Percentiles rank a stretch among this genome's conserved stretches.
Conservation (phyloP, 2,113 vertebrate species). For the Odontophorus gujanensis region DNA sequence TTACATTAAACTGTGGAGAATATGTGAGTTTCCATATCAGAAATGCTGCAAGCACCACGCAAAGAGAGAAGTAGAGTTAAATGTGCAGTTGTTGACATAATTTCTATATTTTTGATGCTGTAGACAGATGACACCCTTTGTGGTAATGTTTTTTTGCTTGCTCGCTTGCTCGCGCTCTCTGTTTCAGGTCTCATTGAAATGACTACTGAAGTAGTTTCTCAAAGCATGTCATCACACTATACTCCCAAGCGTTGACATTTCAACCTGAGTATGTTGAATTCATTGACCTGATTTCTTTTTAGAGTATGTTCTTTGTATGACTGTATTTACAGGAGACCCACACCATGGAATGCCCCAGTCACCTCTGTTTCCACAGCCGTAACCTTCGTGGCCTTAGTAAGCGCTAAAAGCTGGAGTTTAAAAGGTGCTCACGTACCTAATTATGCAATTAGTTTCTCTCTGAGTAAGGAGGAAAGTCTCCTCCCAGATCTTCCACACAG, state of each 20-base stretch:
- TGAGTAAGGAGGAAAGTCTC: neutral
- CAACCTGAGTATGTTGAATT: neutral
- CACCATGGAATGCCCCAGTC: neutral
- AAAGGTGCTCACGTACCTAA: neutral
- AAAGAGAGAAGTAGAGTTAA: neutral
- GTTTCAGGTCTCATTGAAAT: conserved; percentile 23
- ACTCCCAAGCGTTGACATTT: conserved; percentile 17
- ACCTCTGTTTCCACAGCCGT: neutral
- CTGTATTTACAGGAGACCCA: neutral
- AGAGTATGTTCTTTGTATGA: conserved; percentile 26
- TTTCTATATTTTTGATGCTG: neutral
- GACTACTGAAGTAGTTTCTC: conserved; percentile 25
- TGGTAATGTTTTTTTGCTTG: neutral
- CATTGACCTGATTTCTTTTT: conserved; percentile 44
- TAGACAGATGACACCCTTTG: neutral
- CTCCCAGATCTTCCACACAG: neutral
- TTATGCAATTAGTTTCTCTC: neutral
- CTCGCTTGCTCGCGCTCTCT: neutral
- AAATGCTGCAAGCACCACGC: neutral
- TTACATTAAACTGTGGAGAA: neutral
- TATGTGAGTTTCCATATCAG: neutral
- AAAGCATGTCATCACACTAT: conserved; percentile 21
- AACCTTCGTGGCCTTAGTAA: neutral
- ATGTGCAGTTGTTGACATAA: neutral
- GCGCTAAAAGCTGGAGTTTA: neutral